Conservation (phyloP, 2,113 vertebrate species). For the Pachycephala philippinensis region DNA sequence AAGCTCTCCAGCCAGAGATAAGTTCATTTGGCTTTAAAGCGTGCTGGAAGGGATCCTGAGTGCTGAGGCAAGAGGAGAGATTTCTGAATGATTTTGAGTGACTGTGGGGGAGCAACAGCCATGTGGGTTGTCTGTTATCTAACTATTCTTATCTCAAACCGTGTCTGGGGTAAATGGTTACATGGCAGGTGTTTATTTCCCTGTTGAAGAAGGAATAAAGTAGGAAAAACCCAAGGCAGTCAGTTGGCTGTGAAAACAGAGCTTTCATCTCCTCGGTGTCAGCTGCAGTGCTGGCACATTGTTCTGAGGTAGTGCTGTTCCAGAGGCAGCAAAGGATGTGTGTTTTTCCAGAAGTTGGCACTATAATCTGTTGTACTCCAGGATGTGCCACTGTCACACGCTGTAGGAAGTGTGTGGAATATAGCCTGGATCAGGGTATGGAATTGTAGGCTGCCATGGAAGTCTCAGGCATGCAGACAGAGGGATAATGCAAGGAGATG, state of each 20-base stretch:
- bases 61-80: background rate
- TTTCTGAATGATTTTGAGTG: background rate
- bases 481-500: background rate
- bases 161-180: background rate
- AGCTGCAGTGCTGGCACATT: fast-evolving
- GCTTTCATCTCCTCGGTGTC: background rate
- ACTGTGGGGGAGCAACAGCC: background rate
- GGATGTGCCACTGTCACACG: fast-evolving
- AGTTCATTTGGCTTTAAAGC: background rate
- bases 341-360: background rate
- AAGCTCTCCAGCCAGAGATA: background rate
- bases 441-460: background rate
- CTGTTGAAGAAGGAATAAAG: background rate
- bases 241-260: background rate
- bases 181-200: background rate
- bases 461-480: background rate
- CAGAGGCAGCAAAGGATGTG: background rate
- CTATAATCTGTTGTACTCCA: background rate
- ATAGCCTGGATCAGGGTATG: background rate
- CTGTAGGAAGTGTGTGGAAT: background rate
- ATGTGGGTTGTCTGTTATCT: background rate
- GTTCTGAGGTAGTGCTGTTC: background rate
- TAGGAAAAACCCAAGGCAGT: background rate
- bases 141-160: background rate
- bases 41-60: background rate